Evolutionary conservation across 2,888 invertebrate species (phyloP).

Genomic region (Clistopyga incitator): DNA sequence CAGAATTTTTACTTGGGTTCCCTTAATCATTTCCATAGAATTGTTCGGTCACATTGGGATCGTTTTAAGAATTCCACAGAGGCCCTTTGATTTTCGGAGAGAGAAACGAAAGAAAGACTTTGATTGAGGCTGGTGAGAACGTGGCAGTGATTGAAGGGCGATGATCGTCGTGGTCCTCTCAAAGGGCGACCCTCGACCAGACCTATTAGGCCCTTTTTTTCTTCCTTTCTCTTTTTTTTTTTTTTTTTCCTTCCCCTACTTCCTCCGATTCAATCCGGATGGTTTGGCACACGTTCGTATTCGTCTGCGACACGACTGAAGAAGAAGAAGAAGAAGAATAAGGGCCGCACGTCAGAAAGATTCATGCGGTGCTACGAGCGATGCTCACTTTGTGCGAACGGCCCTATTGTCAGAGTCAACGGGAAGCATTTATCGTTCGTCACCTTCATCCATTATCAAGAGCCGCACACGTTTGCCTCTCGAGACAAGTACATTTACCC

Average conservation of each 20-base stretch:
- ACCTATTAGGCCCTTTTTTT: conserved; percentile 53
- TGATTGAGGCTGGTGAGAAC: conserved; percentile 35
- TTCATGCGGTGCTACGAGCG: conserved; percentile 36
- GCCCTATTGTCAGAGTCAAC: conserved; percentile 49
- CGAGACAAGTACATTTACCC: neutral
- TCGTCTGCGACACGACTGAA: conserved; percentile 25
- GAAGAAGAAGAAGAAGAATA: conserved; percentile 4
- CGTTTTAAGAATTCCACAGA: neutral
- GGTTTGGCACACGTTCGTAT: conserved; percentile 33
- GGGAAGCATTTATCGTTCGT: conserved; percentile 46
- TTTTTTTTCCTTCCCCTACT: too few relatives aligned
- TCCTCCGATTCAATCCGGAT: conserved; percentile 45
- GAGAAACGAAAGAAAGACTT: conserved; percentile 23
- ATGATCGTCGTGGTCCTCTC: conserved; percentile 46
- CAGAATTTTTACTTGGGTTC: too few relatives aligned
- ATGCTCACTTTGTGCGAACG: conserved; percentile 35
- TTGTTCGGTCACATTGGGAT: neutral
- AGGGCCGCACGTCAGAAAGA: conserved; percentile 34
- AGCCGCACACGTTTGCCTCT: neutral
- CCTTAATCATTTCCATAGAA: neutral
- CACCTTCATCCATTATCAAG: conserved; percentile 26
- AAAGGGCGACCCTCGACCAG: conserved; percentile 42
- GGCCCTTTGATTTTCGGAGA: neutral
- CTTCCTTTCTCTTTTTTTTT: conserved; percentile 33
- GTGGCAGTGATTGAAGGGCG: conserved; percentile 51